These are phyloP conservation scores for Stichodactyla mertensii DNA, from an alignment of 64 coral and sea anemone species.

Conservation along the genomic window DNA sequence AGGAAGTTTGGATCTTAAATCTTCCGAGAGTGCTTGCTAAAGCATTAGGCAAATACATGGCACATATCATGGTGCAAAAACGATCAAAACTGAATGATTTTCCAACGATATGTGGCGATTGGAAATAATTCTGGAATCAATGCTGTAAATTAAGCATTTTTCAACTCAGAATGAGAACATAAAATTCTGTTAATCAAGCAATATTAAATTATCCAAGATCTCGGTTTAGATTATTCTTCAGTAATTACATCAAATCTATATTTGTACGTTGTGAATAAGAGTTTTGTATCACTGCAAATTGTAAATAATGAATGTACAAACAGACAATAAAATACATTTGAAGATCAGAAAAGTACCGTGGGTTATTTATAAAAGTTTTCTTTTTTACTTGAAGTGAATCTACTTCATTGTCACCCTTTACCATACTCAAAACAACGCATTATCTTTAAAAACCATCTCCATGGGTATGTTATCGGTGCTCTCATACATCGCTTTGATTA, in stretches of 20 bases:
- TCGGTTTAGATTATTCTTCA: background rate
- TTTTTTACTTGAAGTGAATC: background rate
- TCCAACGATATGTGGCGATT: background rate
- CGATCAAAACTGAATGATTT: background rate
- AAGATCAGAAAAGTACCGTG: background rate
- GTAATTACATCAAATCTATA: background rate
- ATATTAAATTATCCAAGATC: background rate
- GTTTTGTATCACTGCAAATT: background rate
- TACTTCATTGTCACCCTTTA: background rate
- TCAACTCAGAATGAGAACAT: background rate
- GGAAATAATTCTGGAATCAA: background rate
- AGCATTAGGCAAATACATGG: background rate
- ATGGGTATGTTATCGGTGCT: background rate
- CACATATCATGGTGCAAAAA: background rate
- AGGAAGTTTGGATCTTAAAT: background rate
- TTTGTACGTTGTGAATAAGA: background rate
- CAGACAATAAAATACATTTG: background rate
- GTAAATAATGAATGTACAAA: background rate
- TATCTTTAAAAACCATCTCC: background rate
- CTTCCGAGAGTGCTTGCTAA: background rate
- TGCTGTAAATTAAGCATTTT: background rate
- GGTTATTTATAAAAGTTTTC: background rate
- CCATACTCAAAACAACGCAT: background rate
- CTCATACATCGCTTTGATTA: background rate
- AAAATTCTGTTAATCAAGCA: background rate